These are phyloP conservation scores for Morus bassanus DNA, from an alignment of 2,797 vertebrate species.

Conservation along the genomic window DNA sequence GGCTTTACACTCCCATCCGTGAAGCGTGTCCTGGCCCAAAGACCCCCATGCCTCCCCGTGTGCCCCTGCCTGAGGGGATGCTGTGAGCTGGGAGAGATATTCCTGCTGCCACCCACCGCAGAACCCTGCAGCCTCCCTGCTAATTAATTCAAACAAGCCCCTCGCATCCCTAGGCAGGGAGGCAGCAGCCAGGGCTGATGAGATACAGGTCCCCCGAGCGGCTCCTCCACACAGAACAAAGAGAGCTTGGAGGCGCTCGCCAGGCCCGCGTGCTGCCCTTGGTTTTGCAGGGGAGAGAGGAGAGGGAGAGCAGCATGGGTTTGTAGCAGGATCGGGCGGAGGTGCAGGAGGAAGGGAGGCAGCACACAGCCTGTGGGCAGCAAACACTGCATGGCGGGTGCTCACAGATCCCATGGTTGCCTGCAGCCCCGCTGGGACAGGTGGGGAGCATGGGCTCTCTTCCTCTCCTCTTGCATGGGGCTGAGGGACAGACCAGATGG, in stretches of 20 bases:
- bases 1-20: neutral
- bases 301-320: neutral
- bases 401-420: neutral
- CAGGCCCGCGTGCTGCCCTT: neutral
- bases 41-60: accelerated
- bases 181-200: conserved; percentile 18
- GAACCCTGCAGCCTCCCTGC: neutral
- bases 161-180: neutral
- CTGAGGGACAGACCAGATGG: conserved; percentile 49
- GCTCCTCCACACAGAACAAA: conserved; percentile 4
- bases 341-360: neutral
- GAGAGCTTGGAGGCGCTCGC: neutral
- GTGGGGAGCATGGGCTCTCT: neutral
- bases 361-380: neutral
- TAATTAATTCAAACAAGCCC: conserved; percentile 43
- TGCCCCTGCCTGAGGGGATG: neutral
- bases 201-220: neutral
- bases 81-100: neutral
- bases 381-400: accelerated
- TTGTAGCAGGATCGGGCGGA: neutral
- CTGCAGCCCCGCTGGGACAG: neutral
- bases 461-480: neutral
- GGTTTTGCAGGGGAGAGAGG: neutral
- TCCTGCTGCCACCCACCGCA: neutral
- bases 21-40: neutral